Evolutionary conservation across 2,888 invertebrate genomes (phyloP), one percentile per base, ranked within the genome.

Genomic region (Caenorhabditis panamensis): DNA sequence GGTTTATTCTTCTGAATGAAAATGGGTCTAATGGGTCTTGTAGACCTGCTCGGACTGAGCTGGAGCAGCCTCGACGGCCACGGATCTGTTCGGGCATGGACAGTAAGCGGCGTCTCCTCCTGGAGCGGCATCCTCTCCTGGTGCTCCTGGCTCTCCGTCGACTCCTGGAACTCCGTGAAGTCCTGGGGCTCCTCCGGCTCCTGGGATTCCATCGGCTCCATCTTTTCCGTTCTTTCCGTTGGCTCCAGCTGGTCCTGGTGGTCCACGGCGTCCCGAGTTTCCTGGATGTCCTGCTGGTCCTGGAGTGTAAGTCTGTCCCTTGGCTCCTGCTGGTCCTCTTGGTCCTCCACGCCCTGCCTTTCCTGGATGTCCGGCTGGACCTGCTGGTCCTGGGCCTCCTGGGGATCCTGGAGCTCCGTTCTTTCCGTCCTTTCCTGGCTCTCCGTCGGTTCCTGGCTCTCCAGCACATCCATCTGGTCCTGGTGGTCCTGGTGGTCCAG

Each of bases 121-220:
- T 31, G 82, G 73, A 28, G 56, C 59, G 9, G 69, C 82, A 20
- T 82, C 82, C 67, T 77, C 82, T 82, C 82, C 82, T 31, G 77
- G 77, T 16, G 31, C 67, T 68, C 82, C 82, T 47, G 77, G 77
- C 56, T 77, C 66, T 72, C 82, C 82, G 41, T 82, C 82, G 18
- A 36, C 24, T 77, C 82, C 82, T 13, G 81, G 81, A 56, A 58
- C 49, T 81, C 81, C 81, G 67, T 72, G 71, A 47, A 69, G 71
- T 72, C 81, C 81, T 67, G 82, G 82, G 2, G 82, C 77, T 64
- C 82, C 82, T 5, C 77, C 77, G 49, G 77, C 82, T 44, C 82
- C 82, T 31, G 82, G 82, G 47, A 82, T 78, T 53, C 82, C 82
- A 56, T 78, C 80, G 22, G 56, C 56, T 76, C 80, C 80, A 8